phyloP scores from a whole-genome alignment of 2,888 invertebrate species.

The Caenorhabditis uteleia region DNA sequence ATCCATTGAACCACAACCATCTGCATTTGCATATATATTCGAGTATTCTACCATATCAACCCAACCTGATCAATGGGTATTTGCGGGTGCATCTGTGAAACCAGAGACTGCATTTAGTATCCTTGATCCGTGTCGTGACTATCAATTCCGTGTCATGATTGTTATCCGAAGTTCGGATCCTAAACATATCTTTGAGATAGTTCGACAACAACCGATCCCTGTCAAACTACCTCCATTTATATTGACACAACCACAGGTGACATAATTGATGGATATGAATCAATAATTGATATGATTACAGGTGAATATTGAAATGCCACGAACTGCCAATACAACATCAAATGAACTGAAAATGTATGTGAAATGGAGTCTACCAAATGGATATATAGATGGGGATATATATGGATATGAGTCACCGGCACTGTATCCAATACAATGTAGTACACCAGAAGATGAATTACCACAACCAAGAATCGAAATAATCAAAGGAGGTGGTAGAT shows the following conservation, averaged over 20 bases:
- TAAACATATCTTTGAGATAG: constrained; percentile 44
- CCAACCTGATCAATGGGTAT: constrained; percentile 60
- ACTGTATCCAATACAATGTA: constrained; percentile 63
- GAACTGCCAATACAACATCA: not conserved
- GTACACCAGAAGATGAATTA: constrained; percentile 58
- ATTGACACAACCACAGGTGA: constrained; percentile 49
- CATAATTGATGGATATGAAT: not conserved
- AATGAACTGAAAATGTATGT: constrained; percentile 34
- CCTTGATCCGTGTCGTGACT: constrained; percentile 65
- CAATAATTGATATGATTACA: not conserved
- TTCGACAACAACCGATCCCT: constrained; percentile 58
- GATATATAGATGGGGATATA: constrained; percentile 61
- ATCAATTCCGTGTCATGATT: constrained; percentile 62
- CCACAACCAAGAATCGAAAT: constrained; percentile 55
- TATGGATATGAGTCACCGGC: constrained; percentile 63
- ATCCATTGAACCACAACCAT: constrained; percentile 47
- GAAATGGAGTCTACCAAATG: constrained; percentile 44
- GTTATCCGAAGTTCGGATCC: constrained; percentile 58
- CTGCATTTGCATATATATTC: constrained; percentile 67
- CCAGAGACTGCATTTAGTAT: constrained; percentile 62
- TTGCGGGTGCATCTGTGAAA: constrained; percentile 62
- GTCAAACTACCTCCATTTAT: constrained; percentile 58
- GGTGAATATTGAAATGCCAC: constrained; percentile 32
- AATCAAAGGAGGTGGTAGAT: constrained; percentile 58
- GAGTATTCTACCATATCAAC: constrained; percentile 62